Conservation (phyloP, 2,888 invertebrate species). For the Drosophila sordidula region DNA sequence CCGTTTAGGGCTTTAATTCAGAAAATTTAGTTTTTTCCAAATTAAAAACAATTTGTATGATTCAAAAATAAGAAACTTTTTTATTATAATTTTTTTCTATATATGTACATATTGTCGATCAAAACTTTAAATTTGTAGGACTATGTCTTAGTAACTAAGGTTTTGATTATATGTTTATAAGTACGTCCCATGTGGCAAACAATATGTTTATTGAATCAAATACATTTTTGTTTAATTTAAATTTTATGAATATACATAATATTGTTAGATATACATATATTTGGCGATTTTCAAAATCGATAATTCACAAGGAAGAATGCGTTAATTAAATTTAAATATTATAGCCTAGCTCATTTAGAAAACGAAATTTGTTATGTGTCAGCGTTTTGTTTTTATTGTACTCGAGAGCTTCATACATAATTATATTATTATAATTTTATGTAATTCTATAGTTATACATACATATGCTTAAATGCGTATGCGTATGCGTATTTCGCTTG, state of each 20-base stretch:
- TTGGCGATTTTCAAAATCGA: neutral
- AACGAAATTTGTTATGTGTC: slow-evolving; percentile 7
- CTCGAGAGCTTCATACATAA: slow-evolving; percentile 14
- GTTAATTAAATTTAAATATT: neutral
- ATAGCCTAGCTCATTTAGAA: neutral
- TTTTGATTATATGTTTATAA: neutral
- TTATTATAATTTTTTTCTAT: neutral
- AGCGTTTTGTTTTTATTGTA: slow-evolving; percentile 23
- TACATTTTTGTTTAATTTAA: too few relatives aligned
- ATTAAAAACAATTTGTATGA: neutral
- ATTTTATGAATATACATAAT: neutral
- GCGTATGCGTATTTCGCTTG: slow-evolving; percentile 1
- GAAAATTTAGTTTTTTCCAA: too few relatives aligned
- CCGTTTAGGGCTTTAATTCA: too few relatives aligned
- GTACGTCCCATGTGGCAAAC: too few relatives aligned
- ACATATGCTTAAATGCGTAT: slow-evolving; percentile 2
- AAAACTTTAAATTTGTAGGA: too few relatives aligned
- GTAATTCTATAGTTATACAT: slow-evolving; percentile 3
- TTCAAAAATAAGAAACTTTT: neutral
- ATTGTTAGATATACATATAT: neutral
- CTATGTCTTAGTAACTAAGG: too few relatives aligned
- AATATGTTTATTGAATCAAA: too few relatives aligned
- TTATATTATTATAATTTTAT: neutral
- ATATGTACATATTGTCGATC: neutral
- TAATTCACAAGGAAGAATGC: neutral